phyloP scores from a whole-genome alignment of 2,797 vertebrate genomes.

The Toxotes lorentzi region DNA sequence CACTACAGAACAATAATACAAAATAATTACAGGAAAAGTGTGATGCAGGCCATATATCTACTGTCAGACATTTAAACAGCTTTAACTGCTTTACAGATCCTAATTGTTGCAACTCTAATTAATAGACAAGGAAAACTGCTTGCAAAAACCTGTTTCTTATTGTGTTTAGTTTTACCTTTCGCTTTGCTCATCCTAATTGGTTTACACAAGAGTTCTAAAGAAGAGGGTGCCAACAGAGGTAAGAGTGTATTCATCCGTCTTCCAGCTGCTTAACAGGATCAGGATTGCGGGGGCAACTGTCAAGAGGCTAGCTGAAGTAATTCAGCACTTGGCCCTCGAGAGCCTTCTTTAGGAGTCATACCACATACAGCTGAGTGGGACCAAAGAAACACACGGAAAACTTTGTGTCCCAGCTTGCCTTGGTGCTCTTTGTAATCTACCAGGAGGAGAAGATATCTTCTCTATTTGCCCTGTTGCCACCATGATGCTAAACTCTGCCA shows the following conservation, averaged over 20 bases:
- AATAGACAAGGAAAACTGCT: not conserved
- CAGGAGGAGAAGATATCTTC: not conserved
- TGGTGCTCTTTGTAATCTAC: not conserved
- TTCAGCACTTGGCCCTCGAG: constrained; percentile 2
- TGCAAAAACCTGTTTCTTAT: not conserved
- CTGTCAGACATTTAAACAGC: not conserved
- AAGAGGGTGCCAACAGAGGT: not conserved
- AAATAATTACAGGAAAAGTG: not conserved
- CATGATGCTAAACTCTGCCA: not conserved
- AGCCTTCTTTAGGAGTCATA: not conserved
- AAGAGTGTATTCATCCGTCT: constrained; percentile 23
- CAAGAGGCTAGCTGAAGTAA: not conserved
- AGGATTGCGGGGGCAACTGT: constrained; percentile 11
- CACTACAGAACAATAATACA: not conserved
- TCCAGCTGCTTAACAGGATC: constrained; percentile 39
- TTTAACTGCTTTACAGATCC: not conserved
- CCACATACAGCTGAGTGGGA: not conserved
- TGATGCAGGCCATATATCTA: constrained; percentile 1
- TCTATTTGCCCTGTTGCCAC: not conserved
- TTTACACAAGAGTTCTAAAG: constrained; percentile 20
- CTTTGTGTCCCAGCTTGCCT: constrained; percentile 20
- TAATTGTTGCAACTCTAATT: not conserved
- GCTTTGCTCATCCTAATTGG: not conserved
- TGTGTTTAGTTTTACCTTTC: constrained; percentile 16
- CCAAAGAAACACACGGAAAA: not conserved